Conservation (phyloP, 2,888 invertebrate genomes). For the Philonicus albiceps region DNA sequence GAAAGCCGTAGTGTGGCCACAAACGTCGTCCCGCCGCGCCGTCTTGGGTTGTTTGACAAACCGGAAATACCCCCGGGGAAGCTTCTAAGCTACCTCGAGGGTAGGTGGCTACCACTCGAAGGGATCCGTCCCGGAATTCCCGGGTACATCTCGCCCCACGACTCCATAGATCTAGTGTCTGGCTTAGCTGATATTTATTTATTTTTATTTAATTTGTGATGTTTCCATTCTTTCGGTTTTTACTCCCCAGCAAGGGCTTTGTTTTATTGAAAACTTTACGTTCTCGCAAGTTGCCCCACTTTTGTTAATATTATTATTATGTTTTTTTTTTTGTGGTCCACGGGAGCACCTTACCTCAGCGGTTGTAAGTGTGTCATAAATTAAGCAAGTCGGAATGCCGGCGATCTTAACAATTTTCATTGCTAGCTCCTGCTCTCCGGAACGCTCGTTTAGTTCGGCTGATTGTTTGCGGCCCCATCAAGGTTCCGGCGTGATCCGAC, state of each 20-base stretch:
- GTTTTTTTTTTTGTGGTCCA: background rate
- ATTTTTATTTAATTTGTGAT: background rate
- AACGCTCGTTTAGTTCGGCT: background rate
- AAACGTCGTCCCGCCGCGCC: background rate
- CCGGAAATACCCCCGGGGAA: background rate
- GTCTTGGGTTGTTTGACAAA: background rate
- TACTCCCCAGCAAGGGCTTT: background rate
- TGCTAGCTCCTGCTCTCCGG: background rate
- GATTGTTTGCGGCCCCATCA: background rate
- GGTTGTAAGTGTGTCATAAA: background rate
- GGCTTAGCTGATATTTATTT: background rate
- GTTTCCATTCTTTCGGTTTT: background rate
- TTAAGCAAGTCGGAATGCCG: background rate
- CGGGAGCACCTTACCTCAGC: background rate
- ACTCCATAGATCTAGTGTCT: background rate
- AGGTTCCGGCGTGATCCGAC: background rate
- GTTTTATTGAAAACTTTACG: background rate
- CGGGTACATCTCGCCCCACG: background rate
- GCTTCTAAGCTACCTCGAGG: background rate
- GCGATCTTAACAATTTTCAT: background rate
- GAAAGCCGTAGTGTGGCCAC: background rate
- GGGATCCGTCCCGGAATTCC: background rate
- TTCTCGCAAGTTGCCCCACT: background rate
- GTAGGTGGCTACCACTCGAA: background rate
- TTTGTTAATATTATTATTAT: background rate